Conservation (phyloP, 2,113 vertebrate species). For the Gasterosteus aculeatus region DNA sequence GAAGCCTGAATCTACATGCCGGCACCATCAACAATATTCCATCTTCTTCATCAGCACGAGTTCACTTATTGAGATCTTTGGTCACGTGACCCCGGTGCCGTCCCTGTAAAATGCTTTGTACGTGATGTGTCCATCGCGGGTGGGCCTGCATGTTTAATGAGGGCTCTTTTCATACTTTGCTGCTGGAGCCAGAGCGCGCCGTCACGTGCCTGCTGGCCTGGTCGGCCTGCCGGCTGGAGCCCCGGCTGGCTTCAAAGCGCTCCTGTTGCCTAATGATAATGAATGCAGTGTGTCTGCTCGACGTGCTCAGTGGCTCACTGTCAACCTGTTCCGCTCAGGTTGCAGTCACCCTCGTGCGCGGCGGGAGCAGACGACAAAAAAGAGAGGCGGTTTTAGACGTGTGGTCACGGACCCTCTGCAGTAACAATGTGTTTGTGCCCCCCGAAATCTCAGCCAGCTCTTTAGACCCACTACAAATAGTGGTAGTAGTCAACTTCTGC, state of each 20-base stretch:
- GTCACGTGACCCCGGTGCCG: not conserved
- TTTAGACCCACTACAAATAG: slow-evolving; percentile 52
- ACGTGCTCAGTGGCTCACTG: slow-evolving; percentile 61
- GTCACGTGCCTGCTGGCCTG: slow-evolving; percentile 50
- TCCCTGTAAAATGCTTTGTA: slow-evolving; percentile 12
- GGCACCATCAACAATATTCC: not conserved
- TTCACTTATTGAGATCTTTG: not conserved
- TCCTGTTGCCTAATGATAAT: slow-evolving; percentile 72
- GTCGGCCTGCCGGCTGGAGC: slow-evolving; percentile 46
- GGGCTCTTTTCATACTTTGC: slow-evolving; percentile 33
- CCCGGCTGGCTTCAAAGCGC: slow-evolving; percentile 68
- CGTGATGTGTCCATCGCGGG: slow-evolving; percentile 35
- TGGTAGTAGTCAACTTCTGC: not conserved
- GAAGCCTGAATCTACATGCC: not conserved
- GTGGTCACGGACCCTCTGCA: slow-evolving; percentile 9
- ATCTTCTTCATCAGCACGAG: not conserved
- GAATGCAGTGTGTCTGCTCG: slow-evolving; percentile 67
- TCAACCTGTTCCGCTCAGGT: slow-evolving; percentile 68
- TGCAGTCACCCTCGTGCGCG: slow-evolving; percentile 45
- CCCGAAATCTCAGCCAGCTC: slow-evolving; percentile 23
- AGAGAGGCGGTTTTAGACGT: slow-evolving; percentile 17
- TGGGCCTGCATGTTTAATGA: slow-evolving; percentile 33
- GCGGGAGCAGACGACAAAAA: slow-evolving; percentile 17
- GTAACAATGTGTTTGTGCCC: slow-evolving; percentile 25
- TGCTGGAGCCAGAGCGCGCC: slow-evolving; percentile 31